phyloP scores from a whole-genome alignment of 2,113 vertebrate genomes.

The Sardina pilchardus region DNA sequence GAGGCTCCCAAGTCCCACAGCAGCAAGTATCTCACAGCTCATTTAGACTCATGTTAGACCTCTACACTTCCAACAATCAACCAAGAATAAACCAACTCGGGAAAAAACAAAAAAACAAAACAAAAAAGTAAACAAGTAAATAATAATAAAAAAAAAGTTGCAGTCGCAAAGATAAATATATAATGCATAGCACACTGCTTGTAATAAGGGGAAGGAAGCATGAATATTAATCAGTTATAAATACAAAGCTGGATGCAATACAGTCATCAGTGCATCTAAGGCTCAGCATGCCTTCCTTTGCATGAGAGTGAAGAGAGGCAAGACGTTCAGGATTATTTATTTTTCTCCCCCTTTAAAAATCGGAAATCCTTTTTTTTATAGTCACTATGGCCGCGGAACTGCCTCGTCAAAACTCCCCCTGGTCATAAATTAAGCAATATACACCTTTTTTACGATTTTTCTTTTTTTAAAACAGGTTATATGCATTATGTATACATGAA shows the following conservation, averaged over 20 bases:
- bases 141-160: slow-evolving; percentile 25
- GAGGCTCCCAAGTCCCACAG: slow-evolving; percentile 26
- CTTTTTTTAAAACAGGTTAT: slow-evolving; percentile 89
- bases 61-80: neutral
- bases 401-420: slow-evolving; percentile 81
- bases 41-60: slow-evolving; percentile 14
- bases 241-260: slow-evolving; percentile 86
- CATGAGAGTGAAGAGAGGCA: slow-evolving; percentile 75
- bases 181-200: slow-evolving; percentile 97
- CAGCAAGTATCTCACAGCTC: slow-evolving; percentile 47
- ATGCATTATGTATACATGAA: slow-evolving; percentile 87
- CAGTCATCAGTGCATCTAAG: slow-evolving; percentile 86
- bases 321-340: slow-evolving; percentile 61
- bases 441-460: slow-evolving; percentile 79
- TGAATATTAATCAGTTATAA: slow-evolving; percentile 82
- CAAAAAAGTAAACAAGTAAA: slow-evolving; percentile 66
- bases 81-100: slow-evolving; percentile 67
- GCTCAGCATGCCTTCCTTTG: slow-evolving; percentile 68
- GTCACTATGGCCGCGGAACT: slow-evolving; percentile 79
- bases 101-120: slow-evolving; percentile 66
- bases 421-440: slow-evolving; percentile 91
- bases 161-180: slow-evolving; percentile 86
- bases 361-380: slow-evolving; percentile 66
- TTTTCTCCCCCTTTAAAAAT: neutral
- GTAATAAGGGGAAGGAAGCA: slow-evolving; percentile 91